Evolutionary conservation across 2,113 vertebrate species (phyloP).

Genomic region (Leptosomus discolor): DNA sequence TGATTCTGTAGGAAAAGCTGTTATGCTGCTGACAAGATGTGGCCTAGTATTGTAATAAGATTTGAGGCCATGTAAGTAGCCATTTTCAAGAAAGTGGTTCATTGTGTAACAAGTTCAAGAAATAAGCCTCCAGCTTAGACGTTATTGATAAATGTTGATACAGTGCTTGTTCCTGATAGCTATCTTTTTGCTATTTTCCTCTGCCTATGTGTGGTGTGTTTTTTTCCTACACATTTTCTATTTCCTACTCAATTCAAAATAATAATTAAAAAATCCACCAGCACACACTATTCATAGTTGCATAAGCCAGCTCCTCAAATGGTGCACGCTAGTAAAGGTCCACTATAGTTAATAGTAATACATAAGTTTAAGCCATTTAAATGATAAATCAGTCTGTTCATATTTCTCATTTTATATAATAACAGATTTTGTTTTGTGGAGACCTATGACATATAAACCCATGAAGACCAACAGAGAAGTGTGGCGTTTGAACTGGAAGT

Average conservation of each 20-base stretch:
- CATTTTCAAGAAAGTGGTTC: not conserved
- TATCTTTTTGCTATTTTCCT: not conserved
- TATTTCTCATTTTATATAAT: not conserved
- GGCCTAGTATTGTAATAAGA: not conserved
- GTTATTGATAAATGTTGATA: not conserved
- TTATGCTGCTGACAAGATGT: not conserved
- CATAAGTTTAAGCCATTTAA: not conserved
- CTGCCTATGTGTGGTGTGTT: not conserved
- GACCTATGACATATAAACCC: not conserved
- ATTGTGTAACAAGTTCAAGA: not conserved
- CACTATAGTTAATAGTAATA: not conserved
- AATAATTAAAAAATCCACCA: not conserved
- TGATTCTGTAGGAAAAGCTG: not conserved
- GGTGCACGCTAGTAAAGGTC: not conserved
- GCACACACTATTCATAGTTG: not conserved
- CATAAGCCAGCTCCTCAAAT: not conserved
- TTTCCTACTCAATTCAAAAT: not conserved
- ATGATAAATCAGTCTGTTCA: not conserved
- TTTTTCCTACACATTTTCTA: not conserved
- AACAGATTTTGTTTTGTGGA: not conserved
- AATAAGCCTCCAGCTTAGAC: not conserved
- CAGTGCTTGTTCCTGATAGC: not conserved
- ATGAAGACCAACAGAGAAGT: not conserved
- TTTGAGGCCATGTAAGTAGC: not conserved
- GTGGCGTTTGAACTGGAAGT: not conserved